These are phyloP conservation scores for Drosophila pachea DNA, from an alignment of 1,140 invertebrate species.

Conservation along the genomic window DNA sequence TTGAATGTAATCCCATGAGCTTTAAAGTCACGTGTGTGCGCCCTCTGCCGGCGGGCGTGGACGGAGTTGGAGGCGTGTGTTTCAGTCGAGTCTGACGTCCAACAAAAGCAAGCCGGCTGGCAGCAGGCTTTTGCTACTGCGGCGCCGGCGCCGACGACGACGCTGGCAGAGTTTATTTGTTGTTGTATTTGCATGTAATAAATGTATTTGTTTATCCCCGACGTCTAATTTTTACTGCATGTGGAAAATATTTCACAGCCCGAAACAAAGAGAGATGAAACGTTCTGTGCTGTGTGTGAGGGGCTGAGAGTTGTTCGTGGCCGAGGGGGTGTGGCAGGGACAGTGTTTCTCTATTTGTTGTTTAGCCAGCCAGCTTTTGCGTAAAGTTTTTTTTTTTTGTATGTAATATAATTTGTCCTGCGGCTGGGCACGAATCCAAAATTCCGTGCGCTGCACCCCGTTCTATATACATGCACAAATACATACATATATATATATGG, in stretches of 20 bases:
- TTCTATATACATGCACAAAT: not conserved
- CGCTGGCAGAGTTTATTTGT: conserved; percentile 33
- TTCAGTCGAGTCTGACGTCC: conserved; percentile 40
- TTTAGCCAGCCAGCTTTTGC: conserved; percentile 49
- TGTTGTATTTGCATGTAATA: conserved; percentile 75
- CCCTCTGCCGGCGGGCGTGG: conserved; percentile 4
- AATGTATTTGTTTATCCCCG: conserved; percentile 75
- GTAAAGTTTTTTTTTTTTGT: conserved; percentile 53
- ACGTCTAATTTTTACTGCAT: conserved; percentile 68
- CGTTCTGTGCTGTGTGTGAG: not conserved
- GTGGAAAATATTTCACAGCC: conserved; percentile 54
- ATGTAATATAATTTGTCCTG: conserved; percentile 72
- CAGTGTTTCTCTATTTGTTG: conserved; percentile 54
- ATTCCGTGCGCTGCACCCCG: conserved; percentile 16
- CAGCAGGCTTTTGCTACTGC: not conserved
- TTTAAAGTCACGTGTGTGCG: conserved; percentile 73
- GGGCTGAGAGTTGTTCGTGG: not conserved
- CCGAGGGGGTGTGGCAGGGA: not conserved
- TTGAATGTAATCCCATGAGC: conserved; percentile 73
- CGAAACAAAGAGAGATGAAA: conserved; percentile 17
- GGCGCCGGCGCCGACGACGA: not conserved
- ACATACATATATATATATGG: not conserved
- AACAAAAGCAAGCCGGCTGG: conserved; percentile 49
- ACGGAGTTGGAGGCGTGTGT: conserved; percentile 3
- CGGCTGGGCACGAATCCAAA: conserved; percentile 50